Conservation (phyloP, 2,113 vertebrate species). For the Vulpes vulpes region DNA sequence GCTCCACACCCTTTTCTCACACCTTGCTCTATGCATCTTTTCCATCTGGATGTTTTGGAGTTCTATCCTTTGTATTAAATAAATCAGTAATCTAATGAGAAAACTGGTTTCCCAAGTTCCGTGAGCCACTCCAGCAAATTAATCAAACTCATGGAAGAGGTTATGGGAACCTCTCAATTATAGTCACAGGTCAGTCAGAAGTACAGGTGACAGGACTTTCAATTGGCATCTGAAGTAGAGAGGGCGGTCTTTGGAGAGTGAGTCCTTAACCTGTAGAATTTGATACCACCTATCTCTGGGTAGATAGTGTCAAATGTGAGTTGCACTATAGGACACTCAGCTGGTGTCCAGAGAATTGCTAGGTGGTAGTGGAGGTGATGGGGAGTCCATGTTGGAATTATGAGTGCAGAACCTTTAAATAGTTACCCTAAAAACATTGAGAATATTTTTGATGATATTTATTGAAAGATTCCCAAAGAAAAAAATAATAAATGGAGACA, state of each 20-base stretch:
- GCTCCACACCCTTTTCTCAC: not conserved
- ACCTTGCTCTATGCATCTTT: not conserved
- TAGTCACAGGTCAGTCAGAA: not conserved
- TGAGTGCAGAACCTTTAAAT: not conserved
- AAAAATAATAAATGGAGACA: constrained; percentile 29
- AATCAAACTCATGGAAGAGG: not conserved
- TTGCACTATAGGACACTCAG: not conserved
- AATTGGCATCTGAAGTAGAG: not conserved
- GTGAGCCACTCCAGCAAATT: not conserved
- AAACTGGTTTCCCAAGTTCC: not conserved
- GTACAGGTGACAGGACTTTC: not conserved
- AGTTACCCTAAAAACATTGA: constrained; percentile 23
- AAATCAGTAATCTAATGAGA: not conserved
- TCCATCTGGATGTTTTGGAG: not conserved
- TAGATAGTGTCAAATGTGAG: not conserved
- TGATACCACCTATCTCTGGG: not conserved
- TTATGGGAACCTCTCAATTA: not conserved
- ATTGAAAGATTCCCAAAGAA: not conserved
- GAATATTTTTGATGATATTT: constrained; percentile 25
- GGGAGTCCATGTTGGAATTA: not conserved
- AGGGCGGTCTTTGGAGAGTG: not conserved
- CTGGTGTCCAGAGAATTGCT: not conserved
- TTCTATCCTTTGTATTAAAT: not conserved
- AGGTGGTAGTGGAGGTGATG: not conserved
- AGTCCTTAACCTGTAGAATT: not conserved